phyloP scores from a whole-genome alignment of 1,140 invertebrate genomes.

The Drusus annulatus region DNA sequence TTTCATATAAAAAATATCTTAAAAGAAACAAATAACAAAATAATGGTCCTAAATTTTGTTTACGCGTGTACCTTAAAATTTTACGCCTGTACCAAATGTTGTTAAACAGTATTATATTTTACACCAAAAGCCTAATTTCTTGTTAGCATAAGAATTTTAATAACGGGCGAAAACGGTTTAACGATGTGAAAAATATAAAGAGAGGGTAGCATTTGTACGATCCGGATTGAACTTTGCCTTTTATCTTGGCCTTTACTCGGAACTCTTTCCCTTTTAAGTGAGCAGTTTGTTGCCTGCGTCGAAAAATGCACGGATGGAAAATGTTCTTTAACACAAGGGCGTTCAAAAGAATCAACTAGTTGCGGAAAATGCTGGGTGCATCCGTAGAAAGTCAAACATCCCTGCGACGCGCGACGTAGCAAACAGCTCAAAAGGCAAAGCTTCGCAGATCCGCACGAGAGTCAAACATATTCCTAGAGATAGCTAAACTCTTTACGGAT shows the following conservation, averaged over 20 bases:
- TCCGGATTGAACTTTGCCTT: not conserved
- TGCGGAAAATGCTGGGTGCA: constrained; percentile 32
- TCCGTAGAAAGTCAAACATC: constrained; percentile 27
- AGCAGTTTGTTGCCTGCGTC: no score
- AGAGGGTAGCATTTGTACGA: no score
- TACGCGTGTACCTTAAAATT: no score
- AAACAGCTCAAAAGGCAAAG: constrained; percentile 14
- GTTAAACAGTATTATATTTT: no score
- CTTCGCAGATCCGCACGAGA: not conserved
- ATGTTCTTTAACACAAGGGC: not conserved
- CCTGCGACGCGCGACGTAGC: not conserved
- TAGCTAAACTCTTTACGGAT: no score
- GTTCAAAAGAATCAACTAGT: constrained; percentile 44
- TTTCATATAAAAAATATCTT: no score
- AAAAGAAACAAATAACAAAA: no score
- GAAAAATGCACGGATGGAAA: constrained; percentile 1
- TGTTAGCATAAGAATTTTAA: not conserved
- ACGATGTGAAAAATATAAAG: no score
- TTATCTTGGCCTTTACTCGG: not conserved
- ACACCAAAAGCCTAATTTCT: no score
- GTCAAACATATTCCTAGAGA: no score
- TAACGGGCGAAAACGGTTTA: not conserved
- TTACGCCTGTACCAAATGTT: no score
- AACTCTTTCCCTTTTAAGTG: not conserved
- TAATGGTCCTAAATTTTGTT: no score